Conservation (phyloP, 2,888 invertebrate genomes). For the Chydorus sphaericus region DNA sequence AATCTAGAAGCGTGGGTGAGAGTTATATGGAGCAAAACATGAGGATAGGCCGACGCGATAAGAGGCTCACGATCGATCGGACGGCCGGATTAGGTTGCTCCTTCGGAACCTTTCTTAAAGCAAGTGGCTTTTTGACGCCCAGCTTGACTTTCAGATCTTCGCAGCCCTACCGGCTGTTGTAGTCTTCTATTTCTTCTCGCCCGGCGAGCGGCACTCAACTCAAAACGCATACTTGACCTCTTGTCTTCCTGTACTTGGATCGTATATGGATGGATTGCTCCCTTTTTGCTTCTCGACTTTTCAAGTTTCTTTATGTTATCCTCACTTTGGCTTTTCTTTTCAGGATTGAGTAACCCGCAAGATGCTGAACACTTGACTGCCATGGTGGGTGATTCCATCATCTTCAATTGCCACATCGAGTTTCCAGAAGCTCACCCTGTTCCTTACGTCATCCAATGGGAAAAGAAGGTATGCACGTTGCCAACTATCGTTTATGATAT, state of each 20-base stretch:
- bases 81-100: background rate
- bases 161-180: too few relatives aligned
- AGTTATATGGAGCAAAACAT: too few relatives aligned
- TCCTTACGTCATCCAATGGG: constrained; percentile 97
- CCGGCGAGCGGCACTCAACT: background rate
- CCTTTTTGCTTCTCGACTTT: too few relatives aligned
- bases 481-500: too few relatives aligned
- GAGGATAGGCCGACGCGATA: too few relatives aligned
- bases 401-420: constrained; percentile 95
- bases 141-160: background rate
- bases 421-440: constrained; percentile 80
- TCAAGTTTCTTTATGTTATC: background rate
- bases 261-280: background rate
- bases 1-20: too few relatives aligned
- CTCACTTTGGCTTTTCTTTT: background rate
- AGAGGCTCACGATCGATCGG: too few relatives aligned
- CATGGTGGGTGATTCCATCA: constrained; percentile 89
- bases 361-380: constrained; percentile 95
- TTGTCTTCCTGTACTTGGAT: background rate
- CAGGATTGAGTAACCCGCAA: constrained; percentile 54
- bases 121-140: background rate
- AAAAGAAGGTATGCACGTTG: constrained; percentile 94
- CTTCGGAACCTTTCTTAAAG: background rate
- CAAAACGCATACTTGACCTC: background rate
- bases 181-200: too few relatives aligned